Base-by-base conservation (phyloP, 2,888 invertebrate genomes). In the Carcina quercana region DNA sequence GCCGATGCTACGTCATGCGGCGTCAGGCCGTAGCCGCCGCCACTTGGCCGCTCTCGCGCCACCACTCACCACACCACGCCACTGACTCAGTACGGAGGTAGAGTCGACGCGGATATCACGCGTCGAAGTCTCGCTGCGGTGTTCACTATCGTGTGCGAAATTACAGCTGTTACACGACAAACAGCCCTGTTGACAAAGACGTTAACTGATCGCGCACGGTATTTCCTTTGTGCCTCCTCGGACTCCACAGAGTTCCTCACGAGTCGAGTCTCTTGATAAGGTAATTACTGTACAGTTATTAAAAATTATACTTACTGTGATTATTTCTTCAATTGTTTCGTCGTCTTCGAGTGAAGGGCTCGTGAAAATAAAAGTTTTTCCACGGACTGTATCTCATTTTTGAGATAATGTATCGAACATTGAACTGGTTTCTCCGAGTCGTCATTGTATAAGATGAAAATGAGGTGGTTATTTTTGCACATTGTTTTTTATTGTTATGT, bases 1-100 rank as follows among this genome's bases (percentile, higher is more conserved):
- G 46, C 49, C 46, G 51, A 42, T 38, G 35, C 53, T 45, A 70
- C 72, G 72, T 71, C 71, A 71, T 50, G 42, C 51, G 40, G 63
- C 67, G 69, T 71, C 67, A 63, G 49, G 44, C 47, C 43, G 42
- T 40, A 42, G 41, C 39, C 39, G 41, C 39, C 39, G 45, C 38
- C 38, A 40, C 30, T 40, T 36, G 41, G 38, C 34, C 43, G 39
- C 41, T 51, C 47, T 59, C 53, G 47, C 51, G 37, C 21, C 28
- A 36, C 34, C 28, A 28, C 30, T 20, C 25, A n/a, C 10, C 21
- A 14, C 24, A 25, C 17, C n/a, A 10, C 1, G 15, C 14, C 15
- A 13, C 11, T 25, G 5, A n/a, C 17, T 24, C 66, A 74, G 74
- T 72, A 47, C 57, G 50, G 48, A 60, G 57, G 59, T 64, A 59